A percentile compares a stretch with the other conserved stretches of the same genome.
Conservation (phyloP, 2,797 vertebrate species). For the Craterocephalus amniculus region DNA sequence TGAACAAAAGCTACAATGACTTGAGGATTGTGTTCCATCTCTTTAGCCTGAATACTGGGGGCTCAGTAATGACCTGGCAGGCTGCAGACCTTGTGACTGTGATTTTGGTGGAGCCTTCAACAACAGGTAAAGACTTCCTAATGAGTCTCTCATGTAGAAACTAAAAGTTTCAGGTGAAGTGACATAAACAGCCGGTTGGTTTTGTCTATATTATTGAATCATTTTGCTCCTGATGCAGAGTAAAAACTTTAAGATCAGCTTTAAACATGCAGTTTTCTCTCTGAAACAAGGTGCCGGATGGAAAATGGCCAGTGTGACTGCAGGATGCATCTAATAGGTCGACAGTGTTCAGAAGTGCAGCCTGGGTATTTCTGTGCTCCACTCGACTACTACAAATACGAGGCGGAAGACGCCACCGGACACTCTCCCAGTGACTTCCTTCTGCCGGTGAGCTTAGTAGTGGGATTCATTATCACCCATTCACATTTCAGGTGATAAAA, state of each 20-base stretch:
- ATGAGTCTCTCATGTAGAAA: background rate
- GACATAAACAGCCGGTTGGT: background rate
- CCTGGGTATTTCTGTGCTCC: constrained; percentile 89
- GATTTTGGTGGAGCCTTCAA: constrained; percentile 90
- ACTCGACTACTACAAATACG: constrained; percentile 87
- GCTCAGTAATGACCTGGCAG: constrained; percentile 85
- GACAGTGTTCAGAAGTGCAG: constrained; percentile 87
- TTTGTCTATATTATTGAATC: background rate
- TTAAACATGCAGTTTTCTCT: constrained; percentile 1
- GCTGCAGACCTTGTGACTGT: constrained; percentile 88
- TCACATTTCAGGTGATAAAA: background rate
- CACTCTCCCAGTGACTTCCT: constrained; percentile 75
- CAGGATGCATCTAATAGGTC: constrained; percentile 84
- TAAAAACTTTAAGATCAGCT: background rate
- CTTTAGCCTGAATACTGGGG: constrained; percentile 90
- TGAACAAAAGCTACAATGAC: background rate
- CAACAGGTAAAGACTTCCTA: constrained; percentile 81
- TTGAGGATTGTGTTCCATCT: constrained; percentile 7
- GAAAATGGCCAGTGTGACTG: constrained; percentile 88
- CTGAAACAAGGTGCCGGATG: constrained; percentile 82
- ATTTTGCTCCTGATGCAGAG: background rate
- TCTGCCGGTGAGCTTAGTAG: constrained; percentile 80
- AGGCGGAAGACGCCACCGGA: constrained; percentile 82
- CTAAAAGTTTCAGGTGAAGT: background rate
- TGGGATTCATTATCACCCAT: background rate